Base-by-base conservation (phyloP, 2,113 vertebrate species). In the Mastomys natalensis region DNA sequence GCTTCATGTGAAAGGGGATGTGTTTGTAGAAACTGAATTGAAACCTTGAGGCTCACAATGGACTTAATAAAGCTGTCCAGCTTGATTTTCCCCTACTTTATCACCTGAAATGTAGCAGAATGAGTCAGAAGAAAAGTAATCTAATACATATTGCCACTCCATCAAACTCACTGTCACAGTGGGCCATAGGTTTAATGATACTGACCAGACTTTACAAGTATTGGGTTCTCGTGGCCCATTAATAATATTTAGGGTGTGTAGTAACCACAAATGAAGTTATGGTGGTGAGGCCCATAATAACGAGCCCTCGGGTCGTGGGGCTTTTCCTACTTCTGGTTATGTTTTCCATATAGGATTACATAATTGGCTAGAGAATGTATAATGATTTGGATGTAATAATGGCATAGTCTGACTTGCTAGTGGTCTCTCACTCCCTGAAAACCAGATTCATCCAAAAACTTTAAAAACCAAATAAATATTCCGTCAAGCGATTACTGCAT, bases 401-500 rank as follows among this genome's bases (percentile, higher is more conserved):
- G 95, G 81, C 89, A 60, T 12, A 60, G 60, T 85, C 96, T 97
- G 84, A 85, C 95, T 96, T 97, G 86, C 95, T 91, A 95, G 87
- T 93, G 90, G 87, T 64, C 95, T 87, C 95, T 96, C 68, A 68
- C 78, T 94, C 97, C 98, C 90, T 68, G 66, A 95, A 89, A 90
- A 95, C 93, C 95, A 96, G 58, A 58, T 93, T 97, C 89, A 95
- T 80, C 91, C 96, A 93, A 95, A 97, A 90, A 92, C 93, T 96
- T 97, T 96, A 95, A 97, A 97, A 94, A 88, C 93, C 93, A 97
- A 94, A 96, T 96, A 90, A 95, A 97, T 91, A 92, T 94, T 91
- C 64, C 85, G 92, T 88, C 78, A 74, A 96, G 93, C 90, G 91
- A 88, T 96, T 96, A 92, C 48, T 19, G 45, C 58, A 64, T 97